Base-by-base conservation (phyloP, 1,140 invertebrate species). In the Dreissena rostriformis region DNA sequence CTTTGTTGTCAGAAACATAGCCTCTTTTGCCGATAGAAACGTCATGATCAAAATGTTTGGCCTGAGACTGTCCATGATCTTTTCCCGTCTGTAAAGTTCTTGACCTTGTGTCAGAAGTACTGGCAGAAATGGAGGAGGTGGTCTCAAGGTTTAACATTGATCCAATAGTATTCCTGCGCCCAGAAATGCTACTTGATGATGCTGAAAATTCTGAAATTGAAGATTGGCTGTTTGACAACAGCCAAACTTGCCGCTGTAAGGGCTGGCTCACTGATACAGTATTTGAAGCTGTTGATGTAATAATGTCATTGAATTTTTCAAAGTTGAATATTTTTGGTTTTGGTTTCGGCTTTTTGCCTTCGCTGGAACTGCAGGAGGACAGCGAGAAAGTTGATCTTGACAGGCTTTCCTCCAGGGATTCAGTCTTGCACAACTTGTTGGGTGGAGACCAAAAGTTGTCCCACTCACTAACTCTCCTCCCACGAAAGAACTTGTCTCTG, bases 71-170 rank as follows among this genome's bases (percentile, higher is more conserved):
- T 2, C 39, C 2, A 39, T 39, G 39, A 39, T 39, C 39, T 39
- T 39, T 39, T 39, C 39, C 39, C 2, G 39, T 39, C 39, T 39
- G 39, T 2, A 39, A 39, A 39, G 2, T 39, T 39, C 39, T 39
- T 39, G 39, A 39, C 39, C 39, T 39, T 39, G 39, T 39, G 39
- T 39, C 39, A 39, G 39, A 2, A 39, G 39, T 39, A 39, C 39
- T 39, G 2, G 39, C 39, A 39, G 39, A 39, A 39, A 39, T 39
- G 2, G 39, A 39, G 39, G 39, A 39, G 8, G 39, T 5, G 39
- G 39, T 49, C 24, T 73, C 79, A 73, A 72, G n/a, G n/a, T n/a
- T n/a, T n/a, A n/a, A 65, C 68, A 72, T 65, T 26, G 68, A 79
- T 15, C 70, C 77, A 15, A 24, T 52, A 22, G 65, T 71, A 26